A percentile compares a stretch with the other conserved stretches of the same genome.
Conservation (phyloP, 2,888 invertebrate genomes). For the Ptychoptera contaminata region DNA sequence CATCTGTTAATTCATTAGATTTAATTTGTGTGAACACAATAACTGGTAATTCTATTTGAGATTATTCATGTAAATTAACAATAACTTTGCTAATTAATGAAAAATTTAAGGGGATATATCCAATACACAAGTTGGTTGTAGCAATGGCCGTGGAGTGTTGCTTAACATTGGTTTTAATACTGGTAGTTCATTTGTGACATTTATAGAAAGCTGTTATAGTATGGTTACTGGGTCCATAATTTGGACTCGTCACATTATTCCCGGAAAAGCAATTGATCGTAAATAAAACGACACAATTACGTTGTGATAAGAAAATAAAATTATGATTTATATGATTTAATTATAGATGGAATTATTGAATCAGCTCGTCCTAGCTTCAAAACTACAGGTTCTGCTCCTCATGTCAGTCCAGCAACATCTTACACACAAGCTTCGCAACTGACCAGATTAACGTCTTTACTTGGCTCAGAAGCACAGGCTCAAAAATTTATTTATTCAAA, state of each 20-base stretch:
- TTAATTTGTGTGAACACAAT: too few species aligned
- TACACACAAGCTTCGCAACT: constrained; percentile 22
- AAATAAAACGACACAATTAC: background rate
- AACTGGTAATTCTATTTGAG: too few species aligned
- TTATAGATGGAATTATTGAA: constrained; percentile 6
- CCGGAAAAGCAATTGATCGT: constrained; percentile 8
- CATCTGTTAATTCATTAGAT: too few species aligned
- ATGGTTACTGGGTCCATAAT: constrained; percentile 7
- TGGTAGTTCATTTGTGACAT: constrained; percentile 6
- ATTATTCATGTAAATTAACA: too few species aligned
- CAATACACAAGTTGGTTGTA: too few species aligned
- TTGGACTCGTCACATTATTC: constrained; percentile 8
- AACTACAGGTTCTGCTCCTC: constrained; percentile 15
- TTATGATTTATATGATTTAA: background rate
- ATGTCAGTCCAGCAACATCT: constrained; percentile 14
- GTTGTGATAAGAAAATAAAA: background rate
- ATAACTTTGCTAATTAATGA: too few species aligned
- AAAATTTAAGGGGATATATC: too few species aligned
- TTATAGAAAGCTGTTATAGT: constrained; percentile 10
- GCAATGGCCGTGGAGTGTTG: constrained; percentile 1
- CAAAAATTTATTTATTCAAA: constrained; percentile 19
- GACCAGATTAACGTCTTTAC: constrained; percentile 18
- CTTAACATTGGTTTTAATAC: constrained; percentile 9
- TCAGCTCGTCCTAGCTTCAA: constrained; percentile 20
- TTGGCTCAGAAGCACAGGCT: constrained; percentile 18